Percentiles rank a stretch among this genome's conserved stretches.
These are phyloP conservation scores for Agrochola circellaris DNA, from an alignment of 2,888 invertebrate species.

Conservation along the genomic window DNA sequence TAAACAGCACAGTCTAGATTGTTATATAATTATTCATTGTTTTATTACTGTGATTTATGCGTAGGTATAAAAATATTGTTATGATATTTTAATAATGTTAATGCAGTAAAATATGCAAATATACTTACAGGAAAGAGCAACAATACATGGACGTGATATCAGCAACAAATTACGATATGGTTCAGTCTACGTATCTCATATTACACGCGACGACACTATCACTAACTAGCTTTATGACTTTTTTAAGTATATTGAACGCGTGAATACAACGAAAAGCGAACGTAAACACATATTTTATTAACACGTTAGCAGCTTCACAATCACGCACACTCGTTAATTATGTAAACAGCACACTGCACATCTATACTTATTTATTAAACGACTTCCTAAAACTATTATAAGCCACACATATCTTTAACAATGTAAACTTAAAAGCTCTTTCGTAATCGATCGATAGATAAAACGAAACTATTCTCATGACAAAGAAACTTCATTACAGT, in stretches of 20 bases:
- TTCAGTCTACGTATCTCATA: slow-evolving; percentile 74
- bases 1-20: slow-evolving; percentile 31
- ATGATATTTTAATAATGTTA: background rate
- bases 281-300: slow-evolving; percentile 77
- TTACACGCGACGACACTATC: slow-evolving; percentile 67
- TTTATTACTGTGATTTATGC: slow-evolving; percentile 24
- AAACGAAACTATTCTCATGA: slow-evolving; percentile 85
- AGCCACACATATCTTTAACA: slow-evolving; percentile 59
- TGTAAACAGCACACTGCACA: slow-evolving; percentile 55
- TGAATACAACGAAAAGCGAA: slow-evolving; percentile 71
- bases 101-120: slow-evolving; percentile 54
- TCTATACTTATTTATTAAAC: slow-evolving; percentile 63
- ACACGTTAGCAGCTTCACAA: slow-evolving; percentile 72
- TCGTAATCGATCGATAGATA: slow-evolving; percentile 90
- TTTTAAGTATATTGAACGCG: slow-evolving; percentile 73
- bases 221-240: slow-evolving; percentile 69
- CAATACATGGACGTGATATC: slow-evolving; percentile 89
- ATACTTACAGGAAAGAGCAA: slow-evolving; percentile 90
- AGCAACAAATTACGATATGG: slow-evolving; percentile 74
- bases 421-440: slow-evolving; percentile 81
- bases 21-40: slow-evolving; percentile 33
- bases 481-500: slow-evolving; percentile 84
- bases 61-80: background rate
- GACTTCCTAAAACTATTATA: slow-evolving; percentile 50
- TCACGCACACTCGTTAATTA: slow-evolving; percentile 56